phyloP scores from a whole-genome alignment of 2,888 invertebrate genomes.

The Ophonus ardosiacus region DNA sequence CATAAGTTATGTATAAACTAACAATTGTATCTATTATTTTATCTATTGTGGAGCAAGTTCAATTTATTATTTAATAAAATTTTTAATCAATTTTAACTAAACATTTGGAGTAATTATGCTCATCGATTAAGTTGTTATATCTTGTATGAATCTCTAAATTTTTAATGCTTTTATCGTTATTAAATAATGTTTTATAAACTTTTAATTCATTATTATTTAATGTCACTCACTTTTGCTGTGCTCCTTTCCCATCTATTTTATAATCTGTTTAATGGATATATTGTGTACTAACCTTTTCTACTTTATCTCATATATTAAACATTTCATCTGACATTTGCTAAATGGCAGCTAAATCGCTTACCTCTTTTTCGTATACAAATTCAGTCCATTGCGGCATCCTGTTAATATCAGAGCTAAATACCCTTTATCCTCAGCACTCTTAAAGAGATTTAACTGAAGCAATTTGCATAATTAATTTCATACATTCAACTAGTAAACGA shows the following conservation, averaged over 20 bases:
- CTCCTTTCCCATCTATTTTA: neutral
- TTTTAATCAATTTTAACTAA: too few species aligned
- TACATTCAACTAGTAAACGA: slow-evolving; percentile 42
- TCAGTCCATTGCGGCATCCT: slow-evolving; percentile 16
- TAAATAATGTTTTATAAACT: slow-evolving; percentile 19
- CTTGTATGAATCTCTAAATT: neutral
- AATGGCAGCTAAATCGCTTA: neutral
- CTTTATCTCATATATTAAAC: neutral
- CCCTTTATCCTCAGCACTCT: slow-evolving; percentile 32
- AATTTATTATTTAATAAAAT: too few species aligned
- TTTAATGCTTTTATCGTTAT: neutral
- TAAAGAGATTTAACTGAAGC: slow-evolving; percentile 46
- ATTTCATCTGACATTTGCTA: neutral
- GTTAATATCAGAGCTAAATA: slow-evolving; percentile 34
- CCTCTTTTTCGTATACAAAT: slow-evolving; percentile 3
- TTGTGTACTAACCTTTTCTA: too few species aligned
- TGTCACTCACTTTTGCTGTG: neutral
- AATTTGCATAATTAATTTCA: slow-evolving; percentile 50
- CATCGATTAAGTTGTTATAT: neutral
- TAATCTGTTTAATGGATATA: neutral
- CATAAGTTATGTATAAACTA: too few species aligned
- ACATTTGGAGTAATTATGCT: too few species aligned
- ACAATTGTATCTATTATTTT: too few species aligned
- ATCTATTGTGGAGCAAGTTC: too few species aligned
- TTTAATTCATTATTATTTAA: neutral